A percentile compares a stretch with the other conserved stretches of the same genome.
Conservation (phyloP, 2,888 invertebrate species). For the Latrodectus hesperus region DNA sequence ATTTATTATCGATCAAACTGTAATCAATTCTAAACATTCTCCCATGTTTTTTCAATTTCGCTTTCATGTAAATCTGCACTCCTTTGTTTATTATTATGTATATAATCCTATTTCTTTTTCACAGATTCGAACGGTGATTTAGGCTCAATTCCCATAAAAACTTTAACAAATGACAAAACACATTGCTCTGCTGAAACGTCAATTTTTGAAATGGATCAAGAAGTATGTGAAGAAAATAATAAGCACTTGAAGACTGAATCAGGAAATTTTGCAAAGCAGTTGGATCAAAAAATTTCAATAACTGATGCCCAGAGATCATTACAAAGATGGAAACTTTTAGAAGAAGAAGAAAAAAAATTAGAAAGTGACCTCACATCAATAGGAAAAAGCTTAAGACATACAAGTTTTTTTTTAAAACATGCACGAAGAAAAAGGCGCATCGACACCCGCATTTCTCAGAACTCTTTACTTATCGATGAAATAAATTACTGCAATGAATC, state of each 20-base stretch:
- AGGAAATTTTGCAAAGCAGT: background rate
- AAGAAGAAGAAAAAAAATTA: background rate
- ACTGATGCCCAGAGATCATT: background rate
- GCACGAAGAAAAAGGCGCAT: conserved; percentile 30
- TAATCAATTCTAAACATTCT: too few species aligned
- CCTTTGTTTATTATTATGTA: too few species aligned
- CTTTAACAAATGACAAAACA: conserved; percentile 9
- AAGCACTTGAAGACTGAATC: background rate
- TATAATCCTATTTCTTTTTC: background rate
- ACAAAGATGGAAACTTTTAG: conserved; percentile 25
- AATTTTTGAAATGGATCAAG: background rate
- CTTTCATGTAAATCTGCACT: too few species aligned
- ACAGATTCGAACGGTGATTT: conserved; percentile 50
- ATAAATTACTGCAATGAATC: background rate
- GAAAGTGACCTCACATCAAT: background rate
- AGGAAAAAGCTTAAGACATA: conserved; percentile 27
- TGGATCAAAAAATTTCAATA: background rate
- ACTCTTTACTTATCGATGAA: background rate
- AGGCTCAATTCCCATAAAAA: conserved; percentile 12
- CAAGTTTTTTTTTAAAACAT: conserved; percentile 40
- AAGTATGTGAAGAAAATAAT: background rate
- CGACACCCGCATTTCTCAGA: conserved; percentile 8
- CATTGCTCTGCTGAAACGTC: conserved; percentile 21
- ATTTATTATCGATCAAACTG: too few species aligned
- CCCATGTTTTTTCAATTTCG: too few species aligned